Evolutionary conservation across 2,888 invertebrate genomes (phyloP), one percentile per base, ranked within the genome.

Genomic region (Harmothoe impar): DNA sequence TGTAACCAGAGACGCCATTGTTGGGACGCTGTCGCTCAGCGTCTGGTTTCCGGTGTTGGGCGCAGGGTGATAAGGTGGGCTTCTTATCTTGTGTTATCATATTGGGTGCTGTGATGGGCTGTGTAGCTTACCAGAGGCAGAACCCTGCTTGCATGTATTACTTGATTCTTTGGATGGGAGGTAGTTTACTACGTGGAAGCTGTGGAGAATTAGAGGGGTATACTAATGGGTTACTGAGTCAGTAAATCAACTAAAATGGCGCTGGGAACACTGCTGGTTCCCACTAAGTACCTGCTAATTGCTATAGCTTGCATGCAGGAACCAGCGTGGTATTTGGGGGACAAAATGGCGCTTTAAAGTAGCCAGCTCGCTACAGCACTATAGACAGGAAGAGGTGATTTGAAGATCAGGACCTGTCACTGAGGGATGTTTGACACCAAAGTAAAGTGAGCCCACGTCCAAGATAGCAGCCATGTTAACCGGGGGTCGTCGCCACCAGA

Each of bases 1-100:
- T 84, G 51, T 35, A 51, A 51, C 84, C 84, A 84, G 84, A 84
- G 51, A 15, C 84, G 84, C 84, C 84, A 84, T 35, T 84, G 84
- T 84, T 31, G 84, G 43, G 43, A 84, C n/a, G 33, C 72, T 72
- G 29, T 72, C 72, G 72, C 3, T 72, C 72, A 72, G 72, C 72
- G 29, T 72, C 72, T 72, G 72, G 72, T 72, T 72, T 72, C 72
- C 72, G 25, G 29, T 25, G 17, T 43, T 43, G 43, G 3, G 43
- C 5, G 43, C 10, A 43, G 43, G 43, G 43, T 43, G 43, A 43
- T 43, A 43, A 10, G 43, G 29, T 29, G 0, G 25, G 62, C 25
- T 72, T 7, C 72, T 72, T 72, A 72, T 72, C 72, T 72, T 72
- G 5, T n/a, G 29, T 72, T 72, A 29, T 72, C 72, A 29, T 15